These are phyloP conservation scores for Caenorhabditis virilis DNA, from an alignment of 2,888 invertebrate genomes.

Conservation along the genomic window DNA sequence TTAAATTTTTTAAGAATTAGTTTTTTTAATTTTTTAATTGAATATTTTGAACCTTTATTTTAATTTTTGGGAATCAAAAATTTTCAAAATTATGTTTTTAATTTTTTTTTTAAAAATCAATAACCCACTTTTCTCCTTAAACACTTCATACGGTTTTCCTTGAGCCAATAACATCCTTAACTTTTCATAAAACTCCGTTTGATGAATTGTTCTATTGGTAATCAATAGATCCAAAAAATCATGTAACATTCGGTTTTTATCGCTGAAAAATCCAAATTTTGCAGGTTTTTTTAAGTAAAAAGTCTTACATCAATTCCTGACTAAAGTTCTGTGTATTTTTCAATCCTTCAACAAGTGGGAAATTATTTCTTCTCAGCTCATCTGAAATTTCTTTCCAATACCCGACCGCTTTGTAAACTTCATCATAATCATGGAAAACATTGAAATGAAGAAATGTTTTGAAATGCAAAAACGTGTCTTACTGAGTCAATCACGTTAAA, in stretches of 20 bases:
- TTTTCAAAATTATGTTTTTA: not conserved
- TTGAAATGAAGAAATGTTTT: not conserved
- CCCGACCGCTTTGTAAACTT: constrained; percentile 9
- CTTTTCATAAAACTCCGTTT: constrained; percentile 6
- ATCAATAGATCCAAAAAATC: constrained; percentile 24
- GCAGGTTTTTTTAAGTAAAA: no score
- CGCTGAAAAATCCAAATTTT: not conserved
- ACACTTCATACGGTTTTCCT: constrained; percentile 23
- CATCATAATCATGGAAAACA: constrained; percentile 11
- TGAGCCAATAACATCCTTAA: constrained; percentile 35
- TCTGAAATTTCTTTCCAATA: constrained; percentile 37
- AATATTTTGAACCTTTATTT: no score
- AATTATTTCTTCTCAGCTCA: constrained; percentile 17
- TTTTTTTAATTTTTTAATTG: no score
- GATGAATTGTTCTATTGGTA: not conserved
- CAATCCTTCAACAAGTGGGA: constrained; percentile 31
- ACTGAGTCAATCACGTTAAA: constrained; percentile 17
- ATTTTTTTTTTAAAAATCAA: no score
- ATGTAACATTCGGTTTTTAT: constrained; percentile 17
- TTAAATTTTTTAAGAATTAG: no score
- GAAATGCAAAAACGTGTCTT: not conserved
- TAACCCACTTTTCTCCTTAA: constrained; percentile 38
- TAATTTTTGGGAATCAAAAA: no score
- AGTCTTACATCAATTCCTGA: not conserved
- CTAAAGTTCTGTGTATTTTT: not conserved